These are phyloP conservation scores for Xenopus laevis DNA, from an alignment of 2,113 vertebrate species.

Conservation along the genomic window DNA sequence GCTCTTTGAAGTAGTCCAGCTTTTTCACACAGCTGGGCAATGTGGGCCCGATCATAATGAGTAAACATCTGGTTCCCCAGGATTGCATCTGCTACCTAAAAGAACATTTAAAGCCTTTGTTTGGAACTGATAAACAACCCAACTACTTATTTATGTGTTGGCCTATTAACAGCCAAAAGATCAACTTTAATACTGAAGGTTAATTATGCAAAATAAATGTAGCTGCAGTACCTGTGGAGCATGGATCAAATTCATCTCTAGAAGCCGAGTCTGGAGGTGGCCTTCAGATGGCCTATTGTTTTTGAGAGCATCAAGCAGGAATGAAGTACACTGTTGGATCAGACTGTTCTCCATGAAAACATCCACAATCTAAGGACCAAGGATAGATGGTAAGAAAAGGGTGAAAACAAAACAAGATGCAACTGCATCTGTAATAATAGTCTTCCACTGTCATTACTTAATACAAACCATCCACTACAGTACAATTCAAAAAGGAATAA, in stretches of 20 bases:
- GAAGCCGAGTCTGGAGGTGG: conserved; percentile 83
- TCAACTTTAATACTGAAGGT: too few relatives aligned
- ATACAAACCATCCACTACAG: too few relatives aligned
- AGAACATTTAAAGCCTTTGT: not conserved
- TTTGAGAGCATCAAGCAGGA: conserved; percentile 84
- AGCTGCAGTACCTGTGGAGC: conserved; percentile 75
- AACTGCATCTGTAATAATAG: too few relatives aligned
- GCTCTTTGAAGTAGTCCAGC: conserved; percentile 85
- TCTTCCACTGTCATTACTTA: too few relatives aligned
- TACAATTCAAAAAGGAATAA: too few relatives aligned
- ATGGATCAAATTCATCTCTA: conserved; percentile 93
- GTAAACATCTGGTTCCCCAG: conserved; percentile 94
- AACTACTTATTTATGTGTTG: too few relatives aligned
- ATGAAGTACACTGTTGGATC: conserved; percentile 90
- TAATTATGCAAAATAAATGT: not conserved
- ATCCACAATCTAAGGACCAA: conserved; percentile 77
- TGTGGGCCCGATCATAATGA: conserved; percentile 82
- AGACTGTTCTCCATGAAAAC: conserved; percentile 93
- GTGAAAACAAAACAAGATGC: too few relatives aligned
- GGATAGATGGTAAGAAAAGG: too few relatives aligned
- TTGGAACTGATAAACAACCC: too few relatives aligned
- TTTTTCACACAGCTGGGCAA: conserved; percentile 91
- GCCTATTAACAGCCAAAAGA: too few relatives aligned
- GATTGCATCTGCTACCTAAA: conserved; percentile 88
- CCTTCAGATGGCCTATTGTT: conserved; percentile 83